Evolutionary conservation across 2,113 vertebrate genomes (phyloP).

Genomic region (Proteles cristata): DNA sequence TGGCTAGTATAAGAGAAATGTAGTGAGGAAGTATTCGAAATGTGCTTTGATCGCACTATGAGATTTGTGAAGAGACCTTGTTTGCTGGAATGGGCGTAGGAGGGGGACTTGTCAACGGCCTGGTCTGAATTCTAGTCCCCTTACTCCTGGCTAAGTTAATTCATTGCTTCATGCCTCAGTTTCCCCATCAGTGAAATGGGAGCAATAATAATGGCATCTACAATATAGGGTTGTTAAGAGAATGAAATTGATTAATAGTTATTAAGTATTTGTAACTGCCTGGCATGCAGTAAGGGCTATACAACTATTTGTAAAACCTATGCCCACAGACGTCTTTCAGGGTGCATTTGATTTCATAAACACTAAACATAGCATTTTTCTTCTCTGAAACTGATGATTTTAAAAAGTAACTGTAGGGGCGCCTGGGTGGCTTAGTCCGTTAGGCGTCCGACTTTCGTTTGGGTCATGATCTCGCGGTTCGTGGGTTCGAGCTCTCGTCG

Average conservation of each 20-base stretch:
- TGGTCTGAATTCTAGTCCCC: not conserved
- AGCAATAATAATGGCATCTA: not conserved
- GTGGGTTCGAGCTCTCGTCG: too few species aligned
- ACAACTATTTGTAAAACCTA: not conserved
- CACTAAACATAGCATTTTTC: not conserved
- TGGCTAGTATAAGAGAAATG: not conserved
- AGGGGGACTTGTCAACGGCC: too few species aligned
- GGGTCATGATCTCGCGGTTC: too few species aligned
- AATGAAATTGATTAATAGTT: not conserved
- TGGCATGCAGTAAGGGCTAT: not conserved
- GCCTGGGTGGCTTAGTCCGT: too few species aligned
- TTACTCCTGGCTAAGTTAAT: too few species aligned
- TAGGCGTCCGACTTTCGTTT: too few species aligned
- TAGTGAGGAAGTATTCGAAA: not conserved
- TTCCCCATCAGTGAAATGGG: not conserved
- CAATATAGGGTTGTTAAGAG: not conserved
- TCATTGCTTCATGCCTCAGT: not conserved
- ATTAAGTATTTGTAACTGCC: not conserved
- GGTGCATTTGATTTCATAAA: not conserved
- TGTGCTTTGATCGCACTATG: not conserved
- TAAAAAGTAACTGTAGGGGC: too few species aligned
- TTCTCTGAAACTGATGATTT: not conserved
- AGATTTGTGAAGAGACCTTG: not conserved
- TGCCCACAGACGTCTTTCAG: not conserved
- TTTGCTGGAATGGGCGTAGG: not conserved